Conservation (phyloP, 2,888 invertebrate species). For the Uropetala carovei region DNA sequence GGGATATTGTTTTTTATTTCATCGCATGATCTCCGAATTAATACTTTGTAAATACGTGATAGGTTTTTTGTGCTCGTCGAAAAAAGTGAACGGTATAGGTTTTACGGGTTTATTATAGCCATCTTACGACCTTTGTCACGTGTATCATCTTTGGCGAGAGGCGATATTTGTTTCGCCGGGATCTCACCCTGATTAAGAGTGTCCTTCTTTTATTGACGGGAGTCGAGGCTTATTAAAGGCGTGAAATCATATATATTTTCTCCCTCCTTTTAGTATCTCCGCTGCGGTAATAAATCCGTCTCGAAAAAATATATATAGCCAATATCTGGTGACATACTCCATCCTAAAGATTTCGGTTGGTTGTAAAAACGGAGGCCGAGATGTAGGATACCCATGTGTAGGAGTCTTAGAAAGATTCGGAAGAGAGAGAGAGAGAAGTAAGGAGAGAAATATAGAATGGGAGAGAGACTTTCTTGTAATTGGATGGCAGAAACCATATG, state of each 20-base stretch:
- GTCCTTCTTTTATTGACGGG: neutral
- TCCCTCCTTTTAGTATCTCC: neutral
- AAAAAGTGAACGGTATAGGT: neutral
- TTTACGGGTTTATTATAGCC: neutral
- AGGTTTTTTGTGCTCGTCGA: neutral
- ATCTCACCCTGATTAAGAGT: neutral
- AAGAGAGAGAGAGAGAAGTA: neutral
- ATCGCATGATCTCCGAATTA: neutral
- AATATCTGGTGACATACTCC: neutral
- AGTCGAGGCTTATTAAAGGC: neutral
- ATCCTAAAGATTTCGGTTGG: neutral
- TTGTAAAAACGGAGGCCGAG: neutral
- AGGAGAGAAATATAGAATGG: neutral
- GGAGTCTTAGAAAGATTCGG: slow-evolving; percentile 38
- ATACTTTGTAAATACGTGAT: neutral
- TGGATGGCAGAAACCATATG: slow-evolving; percentile 57
- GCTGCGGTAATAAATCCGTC: neutral
- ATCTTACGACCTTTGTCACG: neutral
- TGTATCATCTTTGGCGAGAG: neutral
- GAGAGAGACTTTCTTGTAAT: slow-evolving; percentile 21
- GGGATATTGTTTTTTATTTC: neutral
- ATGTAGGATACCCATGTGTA: neutral
- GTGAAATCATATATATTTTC: neutral
- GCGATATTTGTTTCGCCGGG: neutral
- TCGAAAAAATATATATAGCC: neutral